phyloP scores from a whole-genome alignment of 2,113 vertebrate genomes.

The Abramis brama region DNA sequence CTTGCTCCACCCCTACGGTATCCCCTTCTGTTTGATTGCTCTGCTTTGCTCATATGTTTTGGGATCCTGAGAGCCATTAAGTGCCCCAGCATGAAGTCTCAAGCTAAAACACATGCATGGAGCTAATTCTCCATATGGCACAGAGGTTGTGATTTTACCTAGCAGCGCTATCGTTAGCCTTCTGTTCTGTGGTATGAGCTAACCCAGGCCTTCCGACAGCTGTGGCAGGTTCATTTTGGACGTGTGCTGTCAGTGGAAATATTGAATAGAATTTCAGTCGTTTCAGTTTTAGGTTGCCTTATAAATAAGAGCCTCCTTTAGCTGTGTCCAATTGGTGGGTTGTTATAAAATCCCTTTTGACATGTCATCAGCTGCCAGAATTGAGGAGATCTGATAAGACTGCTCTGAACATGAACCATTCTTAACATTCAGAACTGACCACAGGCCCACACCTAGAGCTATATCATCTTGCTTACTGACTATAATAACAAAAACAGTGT shows the following conservation, averaged over 20 bases:
- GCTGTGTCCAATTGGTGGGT: not conserved
- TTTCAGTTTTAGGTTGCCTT: slow-evolving; percentile 48
- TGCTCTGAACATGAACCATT: not conserved
- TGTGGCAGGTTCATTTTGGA: slow-evolving; percentile 54
- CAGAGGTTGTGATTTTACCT: slow-evolving; percentile 37
- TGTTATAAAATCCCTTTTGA: slow-evolving; percentile 4
- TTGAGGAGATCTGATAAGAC: slow-evolving; percentile 1
- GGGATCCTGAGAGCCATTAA: slow-evolving; percentile 52
- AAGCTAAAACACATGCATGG: slow-evolving; percentile 58
- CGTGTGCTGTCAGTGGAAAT: slow-evolving; percentile 58
- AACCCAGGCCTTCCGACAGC: slow-evolving; percentile 46
- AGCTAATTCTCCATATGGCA: slow-evolving; percentile 53
- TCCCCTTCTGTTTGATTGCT: slow-evolving; percentile 42
- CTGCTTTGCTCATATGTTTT: slow-evolving; percentile 33
- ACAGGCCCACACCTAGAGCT: slow-evolving; percentile 21
- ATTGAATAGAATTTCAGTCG: slow-evolving; percentile 60
- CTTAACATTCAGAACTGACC: slow-evolving; percentile 35
- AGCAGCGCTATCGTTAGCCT: slow-evolving; percentile 39
- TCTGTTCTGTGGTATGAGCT: slow-evolving; percentile 29
- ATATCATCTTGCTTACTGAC: not conserved
- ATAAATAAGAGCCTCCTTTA: slow-evolving; percentile 37
- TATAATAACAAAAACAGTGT: not conserved
- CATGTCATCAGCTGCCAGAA: slow-evolving; percentile 27
- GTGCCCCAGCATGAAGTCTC: slow-evolving; percentile 54
- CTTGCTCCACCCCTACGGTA: slow-evolving; percentile 17